Conservation (phyloP, 2,888 invertebrate genomes). For the Drosophila ochracea region DNA sequence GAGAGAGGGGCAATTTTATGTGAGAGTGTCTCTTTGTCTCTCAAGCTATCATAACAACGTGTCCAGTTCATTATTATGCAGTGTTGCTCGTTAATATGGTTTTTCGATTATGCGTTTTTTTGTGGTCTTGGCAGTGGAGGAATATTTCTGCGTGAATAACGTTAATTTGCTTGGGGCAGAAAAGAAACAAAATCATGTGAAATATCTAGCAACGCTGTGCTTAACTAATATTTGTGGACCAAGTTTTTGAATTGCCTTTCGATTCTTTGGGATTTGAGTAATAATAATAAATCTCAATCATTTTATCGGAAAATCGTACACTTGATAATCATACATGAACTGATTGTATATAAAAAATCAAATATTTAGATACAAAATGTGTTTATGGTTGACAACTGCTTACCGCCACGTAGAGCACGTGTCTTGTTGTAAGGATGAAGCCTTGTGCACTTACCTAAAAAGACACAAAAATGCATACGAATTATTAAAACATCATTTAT, state of each 20-base stretch:
- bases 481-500: conserved; percentile 27
- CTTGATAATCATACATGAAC: background rate
- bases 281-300: background rate
- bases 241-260: background rate
- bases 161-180: background rate
- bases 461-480: conserved; percentile 36
- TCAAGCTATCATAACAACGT: conserved; percentile 25
- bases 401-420: conserved; percentile 71
- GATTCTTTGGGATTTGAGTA: background rate
- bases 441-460: conserved; percentile 82
- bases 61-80: conserved; percentile 70
- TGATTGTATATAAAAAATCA: background rate
- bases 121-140: conserved; percentile 7
- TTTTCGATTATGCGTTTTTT: conserved; percentile 52
- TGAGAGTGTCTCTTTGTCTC: background rate
- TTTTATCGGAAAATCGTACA: background rate
- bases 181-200: background rate
- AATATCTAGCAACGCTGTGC: background rate
- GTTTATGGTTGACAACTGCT: conserved; percentile 56
- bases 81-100: conserved; percentile 71
- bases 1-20: background rate
- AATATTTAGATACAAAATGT: conserved; percentile 19
- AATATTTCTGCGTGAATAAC: background rate
- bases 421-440: conserved; percentile 65
- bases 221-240: background rate